Evolutionary conservation across 2,113 vertebrate species (phyloP).

Genomic region (Variabilichromis moorii): DNA sequence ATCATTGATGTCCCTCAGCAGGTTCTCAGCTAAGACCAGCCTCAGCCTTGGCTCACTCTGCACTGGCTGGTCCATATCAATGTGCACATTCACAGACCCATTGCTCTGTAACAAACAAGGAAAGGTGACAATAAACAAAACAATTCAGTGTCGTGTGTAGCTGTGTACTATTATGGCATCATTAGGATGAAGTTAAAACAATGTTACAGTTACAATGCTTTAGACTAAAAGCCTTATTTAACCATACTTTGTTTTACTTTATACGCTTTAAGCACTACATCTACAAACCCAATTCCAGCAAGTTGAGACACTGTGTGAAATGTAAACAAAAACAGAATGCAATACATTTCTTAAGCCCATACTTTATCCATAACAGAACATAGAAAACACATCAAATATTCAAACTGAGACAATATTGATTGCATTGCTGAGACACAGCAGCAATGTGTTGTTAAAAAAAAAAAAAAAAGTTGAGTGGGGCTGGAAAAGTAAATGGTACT

Average conservation of each 20-base stretch:
- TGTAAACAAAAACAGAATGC: not conserved
- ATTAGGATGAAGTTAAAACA: not conserved
- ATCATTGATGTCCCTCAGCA: constrained; percentile 81
- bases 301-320: not conserved
- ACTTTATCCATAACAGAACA: not conserved
- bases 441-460: not conserved
- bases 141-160: not conserved
- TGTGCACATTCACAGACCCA: constrained; percentile 84
- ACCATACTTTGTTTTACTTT: not conserved
- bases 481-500: not conserved
- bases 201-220: not conserved
- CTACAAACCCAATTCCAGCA: not conserved
- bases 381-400: not conserved
- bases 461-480: rapidly evolving
- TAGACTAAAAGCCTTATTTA: not conserved
- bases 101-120: constrained; percentile 60
- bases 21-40: constrained; percentile 83
- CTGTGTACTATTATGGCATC: not conserved
- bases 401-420: not conserved
- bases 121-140: not conserved
- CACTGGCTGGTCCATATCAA: constrained; percentile 81
- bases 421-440: not conserved
- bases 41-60: constrained; percentile 86
- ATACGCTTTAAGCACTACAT: rapidly evolving
- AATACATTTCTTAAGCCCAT: not conserved